Conservation (phyloP, 2,113 vertebrate genomes). For the Callithrix jacchus region DNA sequence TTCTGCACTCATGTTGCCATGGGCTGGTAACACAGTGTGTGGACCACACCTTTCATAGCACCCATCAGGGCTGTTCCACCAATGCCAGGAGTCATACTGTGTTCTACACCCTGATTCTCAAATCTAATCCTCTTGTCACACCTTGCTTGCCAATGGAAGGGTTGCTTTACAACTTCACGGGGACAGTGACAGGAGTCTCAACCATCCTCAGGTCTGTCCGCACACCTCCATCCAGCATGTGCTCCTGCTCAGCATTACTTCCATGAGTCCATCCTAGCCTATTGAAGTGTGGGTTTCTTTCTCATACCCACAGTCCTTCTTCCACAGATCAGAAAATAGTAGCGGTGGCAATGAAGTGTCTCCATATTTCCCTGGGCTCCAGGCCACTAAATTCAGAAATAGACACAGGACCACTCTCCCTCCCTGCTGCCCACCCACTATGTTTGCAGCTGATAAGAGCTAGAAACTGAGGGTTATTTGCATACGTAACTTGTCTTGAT, state of each 20-base stretch:
- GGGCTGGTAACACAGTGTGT: not conserved
- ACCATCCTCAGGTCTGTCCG: not conserved
- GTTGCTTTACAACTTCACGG: not conserved
- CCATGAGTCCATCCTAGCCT: not conserved
- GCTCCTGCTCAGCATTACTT: not conserved
- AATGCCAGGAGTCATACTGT: not conserved
- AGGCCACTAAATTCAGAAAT: constrained; percentile 15
- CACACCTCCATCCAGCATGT: not conserved
- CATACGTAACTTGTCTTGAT: constrained; percentile 48
- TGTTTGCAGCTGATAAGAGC: constrained; percentile 48
- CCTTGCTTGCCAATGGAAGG: not conserved
- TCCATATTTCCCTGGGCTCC: constrained; percentile 10
- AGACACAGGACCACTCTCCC: not conserved
- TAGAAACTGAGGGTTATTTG: constrained; percentile 39
- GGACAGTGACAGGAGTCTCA: not conserved
- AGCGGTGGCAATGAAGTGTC: not conserved
- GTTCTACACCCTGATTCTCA: not conserved
- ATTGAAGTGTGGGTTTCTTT: not conserved
- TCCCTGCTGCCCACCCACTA: not conserved
- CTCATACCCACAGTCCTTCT: not conserved
- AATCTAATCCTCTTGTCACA: not conserved
- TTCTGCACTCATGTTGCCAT: not conserved
- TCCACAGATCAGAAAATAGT: not conserved
- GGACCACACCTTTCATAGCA: rapidly evolving
- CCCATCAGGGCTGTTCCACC: not conserved